Conservation (phyloP, 2,113 vertebrate genomes). For the Phrynosoma platyrhinos region DNA sequence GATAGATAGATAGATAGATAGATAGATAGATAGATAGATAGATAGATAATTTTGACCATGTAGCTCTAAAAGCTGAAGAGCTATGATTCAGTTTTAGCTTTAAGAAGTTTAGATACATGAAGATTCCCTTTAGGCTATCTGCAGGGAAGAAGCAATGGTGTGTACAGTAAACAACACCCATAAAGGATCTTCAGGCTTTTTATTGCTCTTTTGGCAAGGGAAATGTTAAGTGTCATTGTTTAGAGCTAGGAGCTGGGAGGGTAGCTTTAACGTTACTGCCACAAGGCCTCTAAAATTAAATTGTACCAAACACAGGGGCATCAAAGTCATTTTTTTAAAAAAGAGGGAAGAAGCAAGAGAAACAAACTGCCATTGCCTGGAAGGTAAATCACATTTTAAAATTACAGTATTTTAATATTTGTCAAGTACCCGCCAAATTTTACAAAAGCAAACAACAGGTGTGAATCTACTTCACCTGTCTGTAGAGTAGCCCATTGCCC, state of each 20-base stretch:
- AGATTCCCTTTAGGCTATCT: conserved; percentile 57
- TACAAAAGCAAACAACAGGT: too few species aligned
- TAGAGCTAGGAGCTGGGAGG: conserved; percentile 1
- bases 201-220: neutral
- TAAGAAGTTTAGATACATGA: conserved; percentile 13
- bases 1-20: too few species aligned
- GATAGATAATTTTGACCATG: conserved; percentile 17
- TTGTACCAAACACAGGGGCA: neutral
- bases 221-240: neutral
- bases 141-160: conserved; percentile 54
- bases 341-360: too few species aligned
- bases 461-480: too few species aligned
- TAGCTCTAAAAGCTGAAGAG: conserved; percentile 31
- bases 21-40: neutral
- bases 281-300: neutral
- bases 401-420: too few species aligned
- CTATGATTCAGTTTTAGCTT: conserved; percentile 37
- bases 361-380: neutral
- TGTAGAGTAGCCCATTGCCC: too few species aligned
- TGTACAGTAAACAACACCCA: conserved; percentile 47
- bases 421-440: too few species aligned
- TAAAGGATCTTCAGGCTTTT: conserved; percentile 28
- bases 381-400: too few species aligned
- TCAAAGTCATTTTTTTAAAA: neutral
- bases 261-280: conserved; percentile 28